A percentile compares a stretch with the other conserved stretches of the same genome.
Conservation (phyloP, 2,113 vertebrate genomes). For the Mus spicilegus region DNA sequence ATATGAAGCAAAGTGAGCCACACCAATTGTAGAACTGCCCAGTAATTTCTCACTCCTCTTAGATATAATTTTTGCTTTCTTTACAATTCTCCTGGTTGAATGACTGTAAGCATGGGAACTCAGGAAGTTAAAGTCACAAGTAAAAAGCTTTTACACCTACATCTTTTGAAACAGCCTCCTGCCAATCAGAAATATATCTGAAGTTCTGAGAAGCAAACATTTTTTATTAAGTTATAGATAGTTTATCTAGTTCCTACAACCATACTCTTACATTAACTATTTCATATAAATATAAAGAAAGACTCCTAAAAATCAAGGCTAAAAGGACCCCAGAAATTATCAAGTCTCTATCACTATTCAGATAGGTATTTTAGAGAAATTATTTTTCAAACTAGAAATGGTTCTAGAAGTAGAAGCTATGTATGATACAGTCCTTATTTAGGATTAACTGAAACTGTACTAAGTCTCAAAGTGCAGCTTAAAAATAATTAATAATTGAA, state of each 20-base stretch:
- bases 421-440: neutral
- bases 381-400: neutral
- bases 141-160: neutral
- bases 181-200: neutral
- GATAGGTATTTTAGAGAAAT: neutral
- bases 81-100: neutral
- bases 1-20: neutral
- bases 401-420: neutral
- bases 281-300: neutral
- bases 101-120: neutral
- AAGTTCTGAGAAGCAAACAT: neutral
- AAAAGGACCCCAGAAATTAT: neutral
- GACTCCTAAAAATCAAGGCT: neutral
- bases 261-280: too few relatives aligned
- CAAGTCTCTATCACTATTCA: neutral
- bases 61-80: neutral
- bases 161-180: neutral
- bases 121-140: too few relatives aligned
- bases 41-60: neutral
- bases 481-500: slow-evolving; percentile 13
- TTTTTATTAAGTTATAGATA: neutral
- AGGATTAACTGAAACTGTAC: neutral
- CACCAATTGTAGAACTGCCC: neutral
- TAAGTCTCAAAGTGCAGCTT: neutral
- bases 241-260: neutral